Evolutionary conservation across 2,888 invertebrate species (phyloP).

Genomic region (Schizotus pectinicornis): DNA sequence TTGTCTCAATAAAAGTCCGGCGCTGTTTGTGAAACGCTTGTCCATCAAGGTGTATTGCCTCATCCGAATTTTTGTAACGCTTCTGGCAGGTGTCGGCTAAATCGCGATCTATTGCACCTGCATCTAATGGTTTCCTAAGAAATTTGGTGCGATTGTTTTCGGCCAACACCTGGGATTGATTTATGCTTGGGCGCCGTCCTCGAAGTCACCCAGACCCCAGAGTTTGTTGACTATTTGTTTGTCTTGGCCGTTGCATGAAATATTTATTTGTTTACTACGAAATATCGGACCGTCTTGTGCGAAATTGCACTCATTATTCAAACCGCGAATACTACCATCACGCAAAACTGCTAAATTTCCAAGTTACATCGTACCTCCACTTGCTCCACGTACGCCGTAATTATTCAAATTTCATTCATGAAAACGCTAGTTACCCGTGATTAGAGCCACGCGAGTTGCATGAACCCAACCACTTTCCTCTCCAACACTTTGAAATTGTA

Average conservation of each 20-base stretch:
- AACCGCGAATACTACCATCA: conserved; percentile 10
- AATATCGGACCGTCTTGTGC: conserved; percentile 16
- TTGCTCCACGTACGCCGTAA: conserved; percentile 13
- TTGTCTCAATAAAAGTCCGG: conserved; percentile 2
- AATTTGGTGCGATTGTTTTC: conserved; percentile 7
- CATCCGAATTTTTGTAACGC: no score
- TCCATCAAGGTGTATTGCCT: not conserved
- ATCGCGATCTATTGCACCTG: no score
- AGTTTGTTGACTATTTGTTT: conserved; percentile 33
- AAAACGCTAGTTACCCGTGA: conserved; percentile 16
- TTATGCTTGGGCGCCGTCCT: conserved; percentile 21
- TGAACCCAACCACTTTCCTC: conserved; percentile 5
- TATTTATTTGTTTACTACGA: conserved; percentile 31
- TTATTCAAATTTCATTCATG: conserved; percentile 31
- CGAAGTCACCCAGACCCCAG: conserved; percentile 27
- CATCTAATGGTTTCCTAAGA: not conserved
- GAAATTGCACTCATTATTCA: conserved; percentile 28
- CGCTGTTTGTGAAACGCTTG: not conserved
- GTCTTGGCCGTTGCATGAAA: conserved; percentile 23
- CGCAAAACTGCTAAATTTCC: conserved; percentile 12
- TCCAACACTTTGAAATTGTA: not conserved
- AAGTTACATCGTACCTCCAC: not conserved
- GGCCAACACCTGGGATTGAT: conserved; percentile 1
- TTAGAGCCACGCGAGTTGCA: conserved; percentile 1
- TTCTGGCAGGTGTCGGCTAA: no score